Base-by-base conservation (phyloP, 2,797 vertebrate genomes). In the Prunella strophiata region DNA sequence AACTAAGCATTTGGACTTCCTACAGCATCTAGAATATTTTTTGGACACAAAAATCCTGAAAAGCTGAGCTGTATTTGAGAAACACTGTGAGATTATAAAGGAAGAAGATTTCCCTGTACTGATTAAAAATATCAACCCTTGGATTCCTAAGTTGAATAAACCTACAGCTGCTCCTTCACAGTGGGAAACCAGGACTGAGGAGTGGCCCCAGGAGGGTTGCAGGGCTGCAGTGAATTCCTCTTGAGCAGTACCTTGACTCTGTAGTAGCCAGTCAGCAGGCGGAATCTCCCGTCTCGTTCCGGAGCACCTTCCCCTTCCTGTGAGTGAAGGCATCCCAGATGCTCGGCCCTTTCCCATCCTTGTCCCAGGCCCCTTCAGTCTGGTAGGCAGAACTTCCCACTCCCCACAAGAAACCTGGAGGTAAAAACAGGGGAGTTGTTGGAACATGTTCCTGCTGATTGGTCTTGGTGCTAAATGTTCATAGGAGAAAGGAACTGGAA, bases 361-460 rank as follows among this genome's bases (percentile, higher is more conserved):
- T 98, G 97, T 99, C 98, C 99, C 99, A 99, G 87, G 99, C 99
- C 77, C 99, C 99, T 97, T 99, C 99, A 2, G 99, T 99, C 97
- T 99, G 99, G 98, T 99, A 99, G 66, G 99, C 99, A 48, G 99
- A 99, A 93, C 98, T 98, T 94, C 99, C 99, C 92, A 98, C 98
- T 18, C 99, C 99, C 99, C 99, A 99, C 62, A 98, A 98, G 98
- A 99, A 99, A 97, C 98, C 99, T 99, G 80, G 7, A 77, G 54
- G 55, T 13, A n/a, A 57, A 88, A 89, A 21, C 30, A 62, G 42
- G 11, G 12, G 0, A 61, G 34, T 58, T 71, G 38, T 0, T 22
- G 26, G 9, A 38, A n/a, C 7, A 1, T 43, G 42, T 38, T 40
- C 34, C 59, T 87, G 65, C 58, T 43, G 11, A 6, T 16, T 30